These are phyloP conservation scores for Sander vitreus DNA, from an alignment of 2,113 vertebrate species.

Conservation along the genomic window DNA sequence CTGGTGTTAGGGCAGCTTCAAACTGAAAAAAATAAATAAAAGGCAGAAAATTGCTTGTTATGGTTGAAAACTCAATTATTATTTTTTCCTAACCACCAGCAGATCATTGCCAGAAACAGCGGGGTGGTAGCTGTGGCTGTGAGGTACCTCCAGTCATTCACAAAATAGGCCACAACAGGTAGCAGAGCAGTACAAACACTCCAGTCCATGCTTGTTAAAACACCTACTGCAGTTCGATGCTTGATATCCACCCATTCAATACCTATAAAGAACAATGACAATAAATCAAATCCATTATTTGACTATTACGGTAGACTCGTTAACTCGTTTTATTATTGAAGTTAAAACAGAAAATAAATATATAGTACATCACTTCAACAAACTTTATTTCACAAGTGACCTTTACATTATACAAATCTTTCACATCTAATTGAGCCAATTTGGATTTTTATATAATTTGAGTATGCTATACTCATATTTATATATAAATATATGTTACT, in stretches of 20 bases:
- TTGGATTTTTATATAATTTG: neutral
- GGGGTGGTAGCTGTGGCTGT: slow-evolving; percentile 53
- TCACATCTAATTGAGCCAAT: neutral
- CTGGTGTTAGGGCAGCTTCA: neutral
- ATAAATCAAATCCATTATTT: neutral
- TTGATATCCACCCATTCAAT: slow-evolving; percentile 81
- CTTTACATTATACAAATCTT: neutral
- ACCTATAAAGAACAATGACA: slow-evolving; percentile 40
- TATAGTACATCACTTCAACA: neutral
- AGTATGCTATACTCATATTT: neutral
- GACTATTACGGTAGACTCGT: neutral
- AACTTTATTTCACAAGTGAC: neutral
- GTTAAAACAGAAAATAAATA: slow-evolving; percentile 1
- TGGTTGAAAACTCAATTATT: neutral
- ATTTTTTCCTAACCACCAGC: slow-evolving; percentile 73
- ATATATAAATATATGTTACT: neutral
- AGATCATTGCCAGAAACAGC: slow-evolving; percentile 60
- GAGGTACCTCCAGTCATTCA: slow-evolving; percentile 78
- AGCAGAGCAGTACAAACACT: slow-evolving; percentile 48
- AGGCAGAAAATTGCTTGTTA: neutral
- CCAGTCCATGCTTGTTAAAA: slow-evolving; percentile 78
- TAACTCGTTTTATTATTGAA: neutral
- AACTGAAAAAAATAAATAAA: too few relatives aligned
- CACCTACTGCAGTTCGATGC: slow-evolving; percentile 61
- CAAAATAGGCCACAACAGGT: slow-evolving; percentile 69